Base-by-base conservation (phyloP, 2,888 invertebrate genomes). In the Gastracanthus pulcherrimus region DNA sequence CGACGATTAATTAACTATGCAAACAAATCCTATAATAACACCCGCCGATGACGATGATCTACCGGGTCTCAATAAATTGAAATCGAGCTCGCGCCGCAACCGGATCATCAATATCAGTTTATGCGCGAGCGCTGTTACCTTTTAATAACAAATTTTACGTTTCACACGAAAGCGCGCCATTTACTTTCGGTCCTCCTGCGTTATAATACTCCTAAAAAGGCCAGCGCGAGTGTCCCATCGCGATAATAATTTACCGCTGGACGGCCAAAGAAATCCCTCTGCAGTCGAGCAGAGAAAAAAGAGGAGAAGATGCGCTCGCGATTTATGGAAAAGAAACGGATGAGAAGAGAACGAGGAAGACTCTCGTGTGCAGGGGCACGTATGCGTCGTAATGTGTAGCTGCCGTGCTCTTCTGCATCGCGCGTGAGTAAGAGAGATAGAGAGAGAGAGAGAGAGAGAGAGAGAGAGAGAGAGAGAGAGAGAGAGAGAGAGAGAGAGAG, bases 241-340 rank as follows among this genome's bases (percentile, higher is more conserved):
- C 55, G 69, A 45, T 60, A 34, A 69, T 69, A 76, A 69, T 69
- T 69, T 69, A 76, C 74, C 34, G 60, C n/a, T n/a, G n/a, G n/a
- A n/a, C n/a, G n/a, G n/a, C n/a, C 51, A 51, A 75, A 75, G 66
- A 51, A 66, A 60, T 69, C 45, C 9, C 6, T 16, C 3, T 34
- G 34, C 13, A 31, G 23, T n/a, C 0, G 51, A n/a, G 36, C 13
- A 23, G 34, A 26, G 16, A 45, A 71, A 71, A 71, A n/a, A n/a
- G n/a, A n/a, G n/a, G n/a, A n/a, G n/a, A n/a, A n/a, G n/a, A 58
- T 34, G 45, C 58, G 69, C 26, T 62, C 45, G 48, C 45, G 19
- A 77, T 70, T 70, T 77, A 62, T 77, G 62, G 16, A 41, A 69
- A 69, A 76, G 19, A 62, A 7, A 58, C 13, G 16, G 2, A 41